Evolutionary conservation across 2,797 vertebrate genomes (phyloP).

Genomic region (Glyptemys insculpta): DNA sequence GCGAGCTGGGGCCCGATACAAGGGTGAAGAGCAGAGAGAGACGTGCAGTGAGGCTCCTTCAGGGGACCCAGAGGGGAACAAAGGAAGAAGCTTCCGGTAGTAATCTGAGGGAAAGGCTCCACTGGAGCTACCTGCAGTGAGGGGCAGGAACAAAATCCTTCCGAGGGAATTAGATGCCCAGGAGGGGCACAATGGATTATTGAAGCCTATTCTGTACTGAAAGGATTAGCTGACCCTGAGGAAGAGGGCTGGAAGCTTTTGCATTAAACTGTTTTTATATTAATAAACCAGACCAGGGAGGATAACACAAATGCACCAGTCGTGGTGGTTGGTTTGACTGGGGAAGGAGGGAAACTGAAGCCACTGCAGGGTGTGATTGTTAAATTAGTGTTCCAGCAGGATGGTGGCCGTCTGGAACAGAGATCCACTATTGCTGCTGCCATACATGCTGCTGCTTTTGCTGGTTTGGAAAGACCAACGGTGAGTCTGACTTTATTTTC

Average conservation of each 20-base stretch:
- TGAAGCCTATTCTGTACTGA: background rate
- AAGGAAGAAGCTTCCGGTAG: background rate
- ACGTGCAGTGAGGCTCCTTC: background rate
- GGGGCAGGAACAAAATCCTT: background rate
- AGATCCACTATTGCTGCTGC: background rate
- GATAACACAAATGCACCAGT: background rate
- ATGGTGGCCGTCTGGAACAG: background rate
- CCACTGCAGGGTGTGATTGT: slow-evolving; percentile 2
- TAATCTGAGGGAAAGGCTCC: background rate
- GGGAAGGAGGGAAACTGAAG: slow-evolving; percentile 33
- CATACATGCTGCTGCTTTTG: background rate
- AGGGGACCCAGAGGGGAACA: background rate
- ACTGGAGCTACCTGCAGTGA: background rate
- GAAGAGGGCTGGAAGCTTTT: background rate
- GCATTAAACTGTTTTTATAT: background rate
- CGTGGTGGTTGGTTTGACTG: background rate
- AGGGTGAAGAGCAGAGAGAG: background rate
- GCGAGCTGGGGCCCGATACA: background rate
- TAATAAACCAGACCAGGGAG: background rate
- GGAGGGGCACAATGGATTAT: background rate
- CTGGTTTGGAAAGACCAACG: background rate
- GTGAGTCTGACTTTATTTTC: slow-evolving; percentile 29
- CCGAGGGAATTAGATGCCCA: background rate
- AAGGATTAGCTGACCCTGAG: background rate
- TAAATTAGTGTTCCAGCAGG: background rate